Percentiles rank a stretch among this genome's conserved stretches.
These are phyloP conservation scores for Cyaniris semiargus DNA, from an alignment of 2,888 invertebrate genomes.

Conservation along the genomic window DNA sequence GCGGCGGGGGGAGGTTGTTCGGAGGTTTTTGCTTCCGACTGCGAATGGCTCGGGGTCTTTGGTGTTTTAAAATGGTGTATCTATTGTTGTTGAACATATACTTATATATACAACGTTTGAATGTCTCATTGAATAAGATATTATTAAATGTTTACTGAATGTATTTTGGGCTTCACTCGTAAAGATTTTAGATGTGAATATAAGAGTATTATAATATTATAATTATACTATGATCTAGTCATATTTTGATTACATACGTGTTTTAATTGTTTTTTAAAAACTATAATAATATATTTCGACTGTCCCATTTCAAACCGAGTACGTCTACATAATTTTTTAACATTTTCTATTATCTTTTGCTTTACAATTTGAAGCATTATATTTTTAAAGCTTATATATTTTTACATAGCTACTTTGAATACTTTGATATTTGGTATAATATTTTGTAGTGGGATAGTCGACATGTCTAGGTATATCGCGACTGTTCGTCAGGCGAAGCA, in stretches of 20 bases:
- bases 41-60: slow-evolving; percentile 61
- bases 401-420: neutral
- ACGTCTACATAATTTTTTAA: neutral
- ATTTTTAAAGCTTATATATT: neutral
- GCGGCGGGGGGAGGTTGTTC: slow-evolving; percentile 50
- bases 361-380: neutral
- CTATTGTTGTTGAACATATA: slow-evolving; percentile 72
- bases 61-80: slow-evolving; percentile 61
- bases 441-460: neutral
- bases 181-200: slow-evolving; percentile 43
- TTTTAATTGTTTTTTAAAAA: slow-evolving; percentile 16
- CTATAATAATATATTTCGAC: neutral
- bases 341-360: neutral
- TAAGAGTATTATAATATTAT: slow-evolving; percentile 25
- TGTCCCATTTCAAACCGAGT: neutral
- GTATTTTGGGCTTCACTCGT: slow-evolving; percentile 41
- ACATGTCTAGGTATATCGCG: neutral
- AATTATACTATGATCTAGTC: slow-evolving; percentile 24
- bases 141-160: slow-evolving; percentile 33
- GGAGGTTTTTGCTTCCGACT: slow-evolving; percentile 57
- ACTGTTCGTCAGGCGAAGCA: slow-evolving; percentile 42
- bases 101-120: slow-evolving; percentile 60
- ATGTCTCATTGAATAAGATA: slow-evolving; percentile 55
- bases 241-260: slow-evolving; percentile 32
- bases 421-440: neutral